Evolutionary conservation across 1,140 invertebrate genomes (phyloP).

Genomic region (Parapsyche elsis): DNA sequence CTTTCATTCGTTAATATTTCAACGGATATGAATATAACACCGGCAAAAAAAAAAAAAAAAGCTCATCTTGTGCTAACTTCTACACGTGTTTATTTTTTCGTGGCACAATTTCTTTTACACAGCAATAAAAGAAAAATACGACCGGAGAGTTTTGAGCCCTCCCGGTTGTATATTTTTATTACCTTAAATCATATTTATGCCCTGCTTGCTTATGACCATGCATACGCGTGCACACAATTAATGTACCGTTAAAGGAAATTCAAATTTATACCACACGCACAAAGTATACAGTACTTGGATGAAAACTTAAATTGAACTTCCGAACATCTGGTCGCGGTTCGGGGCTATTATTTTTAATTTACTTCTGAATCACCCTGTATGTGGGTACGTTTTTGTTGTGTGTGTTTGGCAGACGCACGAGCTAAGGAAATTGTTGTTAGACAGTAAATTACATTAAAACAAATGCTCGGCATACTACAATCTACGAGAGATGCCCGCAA

Average conservation of each 20-base stretch:
- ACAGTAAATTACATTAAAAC: conserved; percentile 30
- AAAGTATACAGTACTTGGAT: too few relatives aligned
- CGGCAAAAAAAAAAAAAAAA: too few relatives aligned
- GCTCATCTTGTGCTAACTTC: too few relatives aligned
- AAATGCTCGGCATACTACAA: conserved; percentile 24
- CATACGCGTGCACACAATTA: too few relatives aligned
- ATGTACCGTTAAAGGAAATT: too few relatives aligned
- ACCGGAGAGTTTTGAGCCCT: conserved; percentile 6
- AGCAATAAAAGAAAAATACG: conserved; percentile 18
- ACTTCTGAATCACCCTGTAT: too few relatives aligned
- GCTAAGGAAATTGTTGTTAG: conserved; percentile 19
- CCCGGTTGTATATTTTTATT: conserved; percentile 11
- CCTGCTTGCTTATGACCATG: neutral
- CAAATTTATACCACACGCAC: too few relatives aligned
- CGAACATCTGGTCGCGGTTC: too few relatives aligned
- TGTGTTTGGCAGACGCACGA: conserved; percentile 13
- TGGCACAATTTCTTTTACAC: conserved; percentile 9
- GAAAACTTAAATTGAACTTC: too few relatives aligned
- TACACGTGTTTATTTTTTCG: neutral
- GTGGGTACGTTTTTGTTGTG: neutral
- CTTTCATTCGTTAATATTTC: too few relatives aligned
- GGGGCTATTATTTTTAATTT: too few relatives aligned
- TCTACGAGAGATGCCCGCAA: conserved; percentile 26
- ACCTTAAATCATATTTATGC: conserved; percentile 15
- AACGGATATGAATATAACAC: too few relatives aligned